Conservation (phyloP, 2,113 vertebrate species). For the Grammomys surdaster region DNA sequence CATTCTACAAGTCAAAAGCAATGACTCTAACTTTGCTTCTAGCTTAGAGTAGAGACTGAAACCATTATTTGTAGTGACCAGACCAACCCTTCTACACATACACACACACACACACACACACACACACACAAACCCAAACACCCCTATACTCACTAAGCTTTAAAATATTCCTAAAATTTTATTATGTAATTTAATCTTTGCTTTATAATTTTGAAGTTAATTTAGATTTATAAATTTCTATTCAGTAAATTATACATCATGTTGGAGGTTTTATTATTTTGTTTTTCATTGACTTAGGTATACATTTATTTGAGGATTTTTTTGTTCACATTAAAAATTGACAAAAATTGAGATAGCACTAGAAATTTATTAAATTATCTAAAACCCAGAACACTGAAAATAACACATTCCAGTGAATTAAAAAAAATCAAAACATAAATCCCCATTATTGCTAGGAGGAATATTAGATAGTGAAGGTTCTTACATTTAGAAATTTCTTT, state of each 20-base stretch:
- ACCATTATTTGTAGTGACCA: not conserved
- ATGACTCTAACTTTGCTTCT: not conserved
- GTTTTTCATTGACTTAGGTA: not conserved
- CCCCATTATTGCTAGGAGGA: not conserved
- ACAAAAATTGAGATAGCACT: not conserved
- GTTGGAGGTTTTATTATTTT: not conserved
- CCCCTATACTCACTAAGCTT: not conserved
- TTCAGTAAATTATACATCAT: not conserved
- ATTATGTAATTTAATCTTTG: not conserved
- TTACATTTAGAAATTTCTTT: not conserved
- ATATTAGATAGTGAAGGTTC: not conserved
- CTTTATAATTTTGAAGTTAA: not conserved
- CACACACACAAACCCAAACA: too few relatives aligned
- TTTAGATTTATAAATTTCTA: not conserved
- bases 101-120: not conserved
- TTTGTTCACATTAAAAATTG: not conserved
- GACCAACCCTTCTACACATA: not conserved
- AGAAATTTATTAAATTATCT: not conserved
- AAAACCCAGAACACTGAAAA: not conserved
- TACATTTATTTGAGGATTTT: not conserved
- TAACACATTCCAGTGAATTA: not conserved
- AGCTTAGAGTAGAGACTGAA: not conserved
- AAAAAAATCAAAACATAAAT: not conserved
- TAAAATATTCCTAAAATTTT: not conserved
- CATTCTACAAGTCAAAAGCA: not conserved